phyloP scores from a whole-genome alignment of 2,113 vertebrate genomes.

The Corythornis vintsioides region DNA sequence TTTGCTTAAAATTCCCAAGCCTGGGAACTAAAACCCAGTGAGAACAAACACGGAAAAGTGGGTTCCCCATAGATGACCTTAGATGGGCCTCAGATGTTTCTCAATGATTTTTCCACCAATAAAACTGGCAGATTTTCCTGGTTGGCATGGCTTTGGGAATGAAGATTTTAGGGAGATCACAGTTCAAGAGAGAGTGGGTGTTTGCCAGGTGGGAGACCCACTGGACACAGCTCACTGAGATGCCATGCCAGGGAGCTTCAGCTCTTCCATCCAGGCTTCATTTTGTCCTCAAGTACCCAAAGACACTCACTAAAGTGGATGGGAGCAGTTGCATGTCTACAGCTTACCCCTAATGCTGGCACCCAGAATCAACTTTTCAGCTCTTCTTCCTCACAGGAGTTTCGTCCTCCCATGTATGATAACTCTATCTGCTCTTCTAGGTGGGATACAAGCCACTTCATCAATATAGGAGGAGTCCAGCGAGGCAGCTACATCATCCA shows the following conservation, averaged over 20 bases:
- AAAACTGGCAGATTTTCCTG: neutral
- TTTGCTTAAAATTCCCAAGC: neutral
- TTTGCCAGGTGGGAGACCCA: neutral
- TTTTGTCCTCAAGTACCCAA: neutral
- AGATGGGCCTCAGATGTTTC: neutral
- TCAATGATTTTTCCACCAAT: neutral
- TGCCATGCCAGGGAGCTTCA: neutral
- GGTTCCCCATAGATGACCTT: neutral
- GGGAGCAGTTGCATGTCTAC: neutral
- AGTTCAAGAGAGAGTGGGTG: neutral
- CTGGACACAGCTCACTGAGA: neutral
- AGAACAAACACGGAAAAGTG: neutral
- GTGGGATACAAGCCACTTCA: slow-evolving; percentile 71
- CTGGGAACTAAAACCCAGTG: neutral
- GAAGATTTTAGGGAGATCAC: neutral
- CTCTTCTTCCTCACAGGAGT: neutral
- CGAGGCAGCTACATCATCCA: slow-evolving; percentile 60
- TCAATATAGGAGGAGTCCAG: slow-evolving; percentile 21
- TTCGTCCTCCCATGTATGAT: neutral
- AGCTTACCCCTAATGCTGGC: neutral
- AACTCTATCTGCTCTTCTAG: slow-evolving; percentile 38
- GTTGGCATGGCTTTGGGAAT: neutral
- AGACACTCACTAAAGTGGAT: neutral
- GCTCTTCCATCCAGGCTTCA: neutral
- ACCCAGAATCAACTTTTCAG: neutral